Percentiles rank a stretch among this genome's conserved stretches.
Evolutionary conservation across 2,888 invertebrate species (phyloP).

Genomic region (Piscicola geometra): DNA sequence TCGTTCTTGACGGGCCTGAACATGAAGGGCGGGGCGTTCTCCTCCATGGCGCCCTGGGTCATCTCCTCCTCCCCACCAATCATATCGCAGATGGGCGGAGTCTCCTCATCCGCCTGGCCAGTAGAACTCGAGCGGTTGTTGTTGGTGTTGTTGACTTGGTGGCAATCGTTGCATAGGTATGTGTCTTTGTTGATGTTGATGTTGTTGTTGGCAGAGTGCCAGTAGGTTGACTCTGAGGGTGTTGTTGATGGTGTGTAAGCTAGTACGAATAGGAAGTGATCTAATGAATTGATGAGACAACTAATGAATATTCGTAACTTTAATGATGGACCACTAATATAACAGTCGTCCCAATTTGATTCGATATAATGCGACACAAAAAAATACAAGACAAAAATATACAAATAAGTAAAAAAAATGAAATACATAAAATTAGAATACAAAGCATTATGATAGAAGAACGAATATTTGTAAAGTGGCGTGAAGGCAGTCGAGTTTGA

Average conservation of each 20-base stretch:
- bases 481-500: neutral
- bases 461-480: too few relatives aligned
- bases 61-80: conserved; percentile 56
- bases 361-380: too few relatives aligned
- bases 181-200: conserved; percentile 71
- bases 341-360: too few relatives aligned
- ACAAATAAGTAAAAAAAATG: too few relatives aligned
- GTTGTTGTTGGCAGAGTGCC: conserved; percentile 63
- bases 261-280: neutral
- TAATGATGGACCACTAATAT: too few relatives aligned
- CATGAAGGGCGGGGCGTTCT: conserved; percentile 55
- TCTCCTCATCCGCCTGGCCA: conserved; percentile 24
- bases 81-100: conserved; percentile 28
- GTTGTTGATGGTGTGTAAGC: neutral
- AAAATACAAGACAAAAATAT: too few relatives aligned
- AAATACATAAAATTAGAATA: too few relatives aligned
- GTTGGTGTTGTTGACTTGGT: conserved; percentile 63
- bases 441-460: too few relatives aligned
- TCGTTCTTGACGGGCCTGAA: conserved; percentile 57
- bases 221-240: conserved; percentile 65
- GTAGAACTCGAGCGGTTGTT: conserved; percentile 63
- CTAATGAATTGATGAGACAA: too few relatives aligned
- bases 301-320: too few relatives aligned
- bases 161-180: conserved; percentile 71
- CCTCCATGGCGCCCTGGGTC: conserved; percentile 43